Evolutionary conservation across 2,888 invertebrate species (phyloP), one percentile per base, ranked within the genome.

Genomic region (Panorpa germanica): DNA sequence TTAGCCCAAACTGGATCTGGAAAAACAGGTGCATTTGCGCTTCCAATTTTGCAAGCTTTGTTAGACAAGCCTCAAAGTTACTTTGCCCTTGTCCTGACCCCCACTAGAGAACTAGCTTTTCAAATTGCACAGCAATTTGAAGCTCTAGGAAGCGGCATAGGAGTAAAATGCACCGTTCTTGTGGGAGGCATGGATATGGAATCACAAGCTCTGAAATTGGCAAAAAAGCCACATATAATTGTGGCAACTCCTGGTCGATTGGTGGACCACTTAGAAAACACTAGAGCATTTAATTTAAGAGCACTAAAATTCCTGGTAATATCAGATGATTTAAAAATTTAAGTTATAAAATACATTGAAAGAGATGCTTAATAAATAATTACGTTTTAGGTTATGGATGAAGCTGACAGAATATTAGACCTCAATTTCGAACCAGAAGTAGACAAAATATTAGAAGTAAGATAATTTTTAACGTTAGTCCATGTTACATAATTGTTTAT

Each of bases 131-230:
- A 98, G 55, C 98, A 99, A 49, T 90, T 98, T 60, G 88, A 93
- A 52, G 96, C 96, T 3, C 60, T 98, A 35, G 83, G 85, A 32
- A 65, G 82, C 9, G 69, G 72, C 36, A 86, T 98, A 48, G 95
- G 95, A 21, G 80, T 98, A 2, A 88, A 90, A 62, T 85, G 83
- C 56, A 86, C 77, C 31, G 95, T 96, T 1, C 78, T 99, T 45
- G 96, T 99, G 4, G 98, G 98, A 26, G 98, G 98, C 1, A 90
- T 96, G 71, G 96, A 99, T 48, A 95, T 95, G 90, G 81, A 86
- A 46, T 76, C 88, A 0, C 98, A 99, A 49, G 72, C 88, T 0
- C 56, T 95, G 35, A 67, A 76, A 43, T 56, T 98, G 28, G 86
- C 88, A 2, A 95, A 91, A 52, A 91, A 95, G 44, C 98, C 98